Conservation (phyloP, 2,888 invertebrate genomes). For the Caenorhabditis sinica region DNA sequence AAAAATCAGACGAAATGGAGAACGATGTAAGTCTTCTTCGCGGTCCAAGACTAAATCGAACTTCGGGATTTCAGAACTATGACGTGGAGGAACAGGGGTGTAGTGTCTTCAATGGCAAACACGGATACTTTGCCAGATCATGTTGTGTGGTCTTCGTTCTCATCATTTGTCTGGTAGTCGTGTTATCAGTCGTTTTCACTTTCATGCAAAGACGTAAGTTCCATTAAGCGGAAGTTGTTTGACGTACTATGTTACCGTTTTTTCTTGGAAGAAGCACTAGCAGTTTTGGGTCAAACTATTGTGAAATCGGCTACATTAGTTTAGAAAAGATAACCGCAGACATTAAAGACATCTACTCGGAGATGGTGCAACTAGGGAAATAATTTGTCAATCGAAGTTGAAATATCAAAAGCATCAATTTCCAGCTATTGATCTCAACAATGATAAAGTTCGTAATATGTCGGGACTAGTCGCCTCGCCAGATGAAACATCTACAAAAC, state of each 20-base stretch:
- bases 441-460: neutral
- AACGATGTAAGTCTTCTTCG: conserved; percentile 24
- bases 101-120: conserved; percentile 29
- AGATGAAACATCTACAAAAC: conserved; percentile 24
- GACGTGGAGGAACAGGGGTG: conserved; percentile 38
- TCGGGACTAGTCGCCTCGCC: neutral
- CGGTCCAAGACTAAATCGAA: neutral
- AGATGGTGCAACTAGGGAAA: too few relatives aligned
- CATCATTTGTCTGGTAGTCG: conserved; percentile 18
- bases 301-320: too few relatives aligned
- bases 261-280: too few relatives aligned
- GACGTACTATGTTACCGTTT: neutral
- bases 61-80: conserved; percentile 24
- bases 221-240: neutral
- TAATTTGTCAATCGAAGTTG: too few relatives aligned
- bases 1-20: conserved; percentile 15
- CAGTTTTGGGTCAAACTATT: too few relatives aligned
- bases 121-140: conserved; percentile 17
- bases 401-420: conserved; percentile 3
- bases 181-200: conserved; percentile 23
- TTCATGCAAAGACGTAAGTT: conserved; percentile 39
- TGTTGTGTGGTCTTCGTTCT: conserved; percentile 32
- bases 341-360: too few relatives aligned
- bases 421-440: conserved; percentile 13
- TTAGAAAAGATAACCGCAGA: too few relatives aligned